Conservation (phyloP, 2,888 invertebrate genomes). For the Oeneis ivallda region DNA sequence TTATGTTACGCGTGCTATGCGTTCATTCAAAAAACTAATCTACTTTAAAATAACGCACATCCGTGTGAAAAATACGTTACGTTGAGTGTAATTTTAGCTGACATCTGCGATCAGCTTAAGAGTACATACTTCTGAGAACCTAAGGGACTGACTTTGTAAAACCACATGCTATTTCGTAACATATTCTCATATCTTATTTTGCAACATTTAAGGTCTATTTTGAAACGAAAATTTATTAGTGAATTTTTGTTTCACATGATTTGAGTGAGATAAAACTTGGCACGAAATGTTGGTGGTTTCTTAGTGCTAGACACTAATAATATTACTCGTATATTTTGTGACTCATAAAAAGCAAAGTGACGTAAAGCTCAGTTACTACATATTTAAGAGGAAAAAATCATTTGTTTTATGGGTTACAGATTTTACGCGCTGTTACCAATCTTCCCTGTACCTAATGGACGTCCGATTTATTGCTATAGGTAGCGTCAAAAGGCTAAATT, state of each 20-base stretch:
- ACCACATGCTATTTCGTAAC: no score
- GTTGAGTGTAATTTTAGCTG: no score
- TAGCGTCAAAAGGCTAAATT: background rate
- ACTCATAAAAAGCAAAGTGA: slow-evolving; percentile 31
- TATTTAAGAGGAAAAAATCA: background rate
- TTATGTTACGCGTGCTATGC: no score
- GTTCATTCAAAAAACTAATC: no score
- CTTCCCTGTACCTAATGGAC: background rate
- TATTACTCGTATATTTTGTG: slow-evolving; percentile 15
- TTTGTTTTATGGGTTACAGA: no score
- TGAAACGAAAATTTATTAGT: slow-evolving; percentile 17
- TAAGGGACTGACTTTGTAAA: no score
- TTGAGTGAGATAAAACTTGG: slow-evolving; percentile 47
- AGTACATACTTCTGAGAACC: no score
- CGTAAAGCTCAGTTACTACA: slow-evolving; percentile 1
- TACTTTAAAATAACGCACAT: no score
- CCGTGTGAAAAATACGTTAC: no score
- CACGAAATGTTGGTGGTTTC: slow-evolving; percentile 40
- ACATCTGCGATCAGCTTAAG: no score
- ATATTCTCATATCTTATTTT: no score
- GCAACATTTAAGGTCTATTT: slow-evolving; percentile 33
- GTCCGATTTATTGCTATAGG: background rate
- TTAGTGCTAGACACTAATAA: slow-evolving; percentile 15
- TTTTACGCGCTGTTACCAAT: no score
- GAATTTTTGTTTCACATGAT: slow-evolving; percentile 35